phyloP scores from a whole-genome alignment of 2,113 vertebrate genomes.

The Thomomys bottae region DNA sequence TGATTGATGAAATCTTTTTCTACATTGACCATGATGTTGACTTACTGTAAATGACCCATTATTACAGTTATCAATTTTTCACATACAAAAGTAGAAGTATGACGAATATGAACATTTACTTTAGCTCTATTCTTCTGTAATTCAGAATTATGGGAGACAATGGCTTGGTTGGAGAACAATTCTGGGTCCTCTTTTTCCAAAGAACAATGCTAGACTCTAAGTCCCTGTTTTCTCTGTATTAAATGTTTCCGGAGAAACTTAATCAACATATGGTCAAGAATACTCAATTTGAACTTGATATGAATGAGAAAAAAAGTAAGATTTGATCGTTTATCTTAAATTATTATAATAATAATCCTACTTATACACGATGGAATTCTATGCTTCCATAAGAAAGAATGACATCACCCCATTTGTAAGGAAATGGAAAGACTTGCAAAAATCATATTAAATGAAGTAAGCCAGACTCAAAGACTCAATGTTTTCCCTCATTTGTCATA shows the following conservation, averaged over 20 bases:
- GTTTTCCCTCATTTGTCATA: too few relatives aligned
- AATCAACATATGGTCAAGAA: constrained; percentile 1
- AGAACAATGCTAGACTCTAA: not conserved
- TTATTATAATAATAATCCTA: not conserved
- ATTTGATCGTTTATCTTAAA: not conserved
- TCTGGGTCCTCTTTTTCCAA: not conserved
- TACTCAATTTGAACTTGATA: not conserved
- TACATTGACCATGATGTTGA: not conserved
- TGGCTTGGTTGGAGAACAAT: not conserved
- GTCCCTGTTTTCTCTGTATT: not conserved
- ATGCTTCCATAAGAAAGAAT: too few relatives aligned
- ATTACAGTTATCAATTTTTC: not conserved
- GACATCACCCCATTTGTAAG: too few relatives aligned
- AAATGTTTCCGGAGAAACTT: not conserved
- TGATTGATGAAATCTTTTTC: not conserved
- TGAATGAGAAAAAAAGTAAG: not conserved
- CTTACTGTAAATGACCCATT: not conserved
- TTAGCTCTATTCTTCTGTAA: not conserved
- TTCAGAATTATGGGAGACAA: not conserved
- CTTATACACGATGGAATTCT: too few relatives aligned
- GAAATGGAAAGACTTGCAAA: too few relatives aligned
- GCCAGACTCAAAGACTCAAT: too few relatives aligned
- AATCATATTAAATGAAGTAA: too few relatives aligned
- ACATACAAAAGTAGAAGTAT: not conserved
- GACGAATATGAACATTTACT: not conserved